Percentiles rank a stretch among this genome's conserved stretches.
Evolutionary conservation across 2,888 invertebrate genomes (phyloP).

Genomic region (Eulithis testata): DNA sequence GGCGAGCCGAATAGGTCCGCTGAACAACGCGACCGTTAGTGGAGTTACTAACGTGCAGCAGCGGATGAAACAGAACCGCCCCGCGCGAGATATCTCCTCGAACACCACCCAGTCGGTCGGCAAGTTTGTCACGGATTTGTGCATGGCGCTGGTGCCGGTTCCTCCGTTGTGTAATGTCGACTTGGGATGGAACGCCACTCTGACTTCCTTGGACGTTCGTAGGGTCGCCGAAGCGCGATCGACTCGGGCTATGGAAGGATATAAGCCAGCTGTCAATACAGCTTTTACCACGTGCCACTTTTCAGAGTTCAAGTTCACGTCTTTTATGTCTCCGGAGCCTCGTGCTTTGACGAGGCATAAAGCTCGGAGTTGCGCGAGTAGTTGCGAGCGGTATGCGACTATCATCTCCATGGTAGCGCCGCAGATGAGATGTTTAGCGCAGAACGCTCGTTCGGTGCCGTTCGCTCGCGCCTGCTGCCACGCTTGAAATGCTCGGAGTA

Average conservation of each 20-base stretch:
- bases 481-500: slow-evolving; percentile 91
- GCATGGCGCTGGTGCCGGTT: slow-evolving; percentile 60
- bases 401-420: slow-evolving; percentile 96
- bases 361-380: slow-evolving; percentile 91
- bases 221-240: slow-evolving; percentile 86
- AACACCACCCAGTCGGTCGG: slow-evolving; percentile 94
- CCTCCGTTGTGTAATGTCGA: slow-evolving; percentile 87
- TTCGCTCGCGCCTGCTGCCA: slow-evolving; percentile 86
- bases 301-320: slow-evolving; percentile 92
- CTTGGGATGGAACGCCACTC: slow-evolving; percentile 83
- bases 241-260: slow-evolving; percentile 93
- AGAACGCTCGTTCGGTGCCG: slow-evolving; percentile 88
- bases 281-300: slow-evolving; percentile 97
- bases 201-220: slow-evolving; percentile 86
- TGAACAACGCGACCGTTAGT: slow-evolving; percentile 91
- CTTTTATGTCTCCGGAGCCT: slow-evolving; percentile 77
- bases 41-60: slow-evolving; percentile 93
- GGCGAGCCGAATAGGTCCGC: slow-evolving; percentile 86
- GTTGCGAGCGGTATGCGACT: slow-evolving; percentile 91
- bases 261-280: slow-evolving; percentile 93
- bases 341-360: slow-evolving; percentile 88
- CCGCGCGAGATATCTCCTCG: slow-evolving; percentile 92
- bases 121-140: slow-evolving; percentile 71
- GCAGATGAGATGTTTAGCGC: slow-evolving; percentile 90
- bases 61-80: slow-evolving; percentile 88